These are phyloP conservation scores for Amiota minor DNA, from an alignment of 2,888 invertebrate species.

Conservation along the genomic window DNA sequence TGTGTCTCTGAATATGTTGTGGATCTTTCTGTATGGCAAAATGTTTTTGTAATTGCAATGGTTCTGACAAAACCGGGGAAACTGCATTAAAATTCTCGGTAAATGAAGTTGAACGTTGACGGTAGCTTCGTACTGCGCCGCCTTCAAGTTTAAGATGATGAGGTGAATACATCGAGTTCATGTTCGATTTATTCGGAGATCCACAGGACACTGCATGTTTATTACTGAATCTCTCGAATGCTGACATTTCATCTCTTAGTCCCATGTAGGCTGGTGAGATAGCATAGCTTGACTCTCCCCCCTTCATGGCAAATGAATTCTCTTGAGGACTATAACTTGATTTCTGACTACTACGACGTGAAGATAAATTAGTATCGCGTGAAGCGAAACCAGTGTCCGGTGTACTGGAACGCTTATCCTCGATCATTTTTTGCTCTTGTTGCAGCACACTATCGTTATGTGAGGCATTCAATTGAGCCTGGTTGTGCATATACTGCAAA, in stretches of 20 bases:
- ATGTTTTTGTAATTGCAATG: slow-evolving; percentile 44
- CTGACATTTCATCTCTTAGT: slow-evolving; percentile 58
- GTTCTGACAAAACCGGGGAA: slow-evolving; percentile 68
- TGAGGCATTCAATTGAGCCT: slow-evolving; percentile 55
- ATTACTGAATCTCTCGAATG: slow-evolving; percentile 58
- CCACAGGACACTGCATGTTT: slow-evolving; percentile 59
- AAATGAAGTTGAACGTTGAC: slow-evolving; percentile 75
- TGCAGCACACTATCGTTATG: slow-evolving; percentile 37
- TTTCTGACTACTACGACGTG: slow-evolving; percentile 73
- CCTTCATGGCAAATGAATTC: slow-evolving; percentile 60
- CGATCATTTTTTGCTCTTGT: slow-evolving; percentile 62
- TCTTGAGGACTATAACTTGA: slow-evolving; percentile 73
- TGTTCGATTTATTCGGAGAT: slow-evolving; percentile 66
- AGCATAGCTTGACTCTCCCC: slow-evolving; percentile 48
- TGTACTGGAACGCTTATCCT: slow-evolving; percentile 73
- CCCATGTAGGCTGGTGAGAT: slow-evolving; percentile 59
- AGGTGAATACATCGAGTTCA: slow-evolving; percentile 65
- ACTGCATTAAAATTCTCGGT: slow-evolving; percentile 74
- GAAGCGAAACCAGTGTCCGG: slow-evolving; percentile 74
- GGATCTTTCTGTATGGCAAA: slow-evolving; percentile 5
- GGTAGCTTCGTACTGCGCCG: slow-evolving; percentile 53
- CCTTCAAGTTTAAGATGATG: slow-evolving; percentile 38
- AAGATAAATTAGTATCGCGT: slow-evolving; percentile 72
- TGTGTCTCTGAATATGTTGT: slow-evolving; percentile 34
- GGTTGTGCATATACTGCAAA: slow-evolving; percentile 68